Evolutionary conservation across 2,888 invertebrate species (phyloP).

Genomic region (Zaprionus obscuricornis): DNA sequence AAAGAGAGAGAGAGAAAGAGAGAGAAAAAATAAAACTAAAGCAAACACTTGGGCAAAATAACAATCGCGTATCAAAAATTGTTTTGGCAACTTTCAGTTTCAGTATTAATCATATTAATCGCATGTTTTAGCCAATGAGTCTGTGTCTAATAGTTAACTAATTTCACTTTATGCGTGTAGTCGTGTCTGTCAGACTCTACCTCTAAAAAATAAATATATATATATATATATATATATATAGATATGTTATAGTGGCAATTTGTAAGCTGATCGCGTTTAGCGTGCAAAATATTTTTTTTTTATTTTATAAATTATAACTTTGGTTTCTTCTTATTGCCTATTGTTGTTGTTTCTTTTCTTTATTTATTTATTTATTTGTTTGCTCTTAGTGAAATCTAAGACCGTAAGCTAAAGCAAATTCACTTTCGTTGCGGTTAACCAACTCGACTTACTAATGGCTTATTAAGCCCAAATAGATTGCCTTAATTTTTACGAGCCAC

Average conservation of each 20-base stretch:
- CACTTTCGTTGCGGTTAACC: slow-evolving; percentile 77
- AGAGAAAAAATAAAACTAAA: too few relatives aligned
- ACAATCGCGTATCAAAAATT: slow-evolving; percentile 23
- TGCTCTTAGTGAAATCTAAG: slow-evolving; percentile 60
- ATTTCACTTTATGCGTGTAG: slow-evolving; percentile 69
- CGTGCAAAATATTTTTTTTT: slow-evolving; percentile 78
- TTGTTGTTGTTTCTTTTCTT: slow-evolving; percentile 21
- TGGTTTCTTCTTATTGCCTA: neutral
- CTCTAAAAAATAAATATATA: slow-evolving; percentile 10
- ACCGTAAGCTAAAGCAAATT: slow-evolving; percentile 49
- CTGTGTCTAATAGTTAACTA: slow-evolving; percentile 55
- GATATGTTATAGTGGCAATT: slow-evolving; percentile 50
- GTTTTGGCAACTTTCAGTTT: slow-evolving; percentile 60
- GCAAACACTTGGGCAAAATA: too few relatives aligned
- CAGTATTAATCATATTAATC: slow-evolving; percentile 35
- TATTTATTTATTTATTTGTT: slow-evolving; percentile 17
- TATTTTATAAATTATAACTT: slow-evolving; percentile 46
- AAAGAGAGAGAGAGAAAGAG: too few relatives aligned
- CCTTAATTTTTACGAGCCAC: slow-evolving; percentile 49
- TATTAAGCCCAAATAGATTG: slow-evolving; percentile 75
- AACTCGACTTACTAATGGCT: slow-evolving; percentile 73
- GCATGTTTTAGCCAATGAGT: slow-evolving; percentile 37
- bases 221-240: slow-evolving; percentile 5
- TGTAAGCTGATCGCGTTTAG: slow-evolving; percentile 57
- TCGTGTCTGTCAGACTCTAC: slow-evolving; percentile 5